phyloP scores from a whole-genome alignment of 2,797 vertebrate species.

The Clangula hyemalis region DNA sequence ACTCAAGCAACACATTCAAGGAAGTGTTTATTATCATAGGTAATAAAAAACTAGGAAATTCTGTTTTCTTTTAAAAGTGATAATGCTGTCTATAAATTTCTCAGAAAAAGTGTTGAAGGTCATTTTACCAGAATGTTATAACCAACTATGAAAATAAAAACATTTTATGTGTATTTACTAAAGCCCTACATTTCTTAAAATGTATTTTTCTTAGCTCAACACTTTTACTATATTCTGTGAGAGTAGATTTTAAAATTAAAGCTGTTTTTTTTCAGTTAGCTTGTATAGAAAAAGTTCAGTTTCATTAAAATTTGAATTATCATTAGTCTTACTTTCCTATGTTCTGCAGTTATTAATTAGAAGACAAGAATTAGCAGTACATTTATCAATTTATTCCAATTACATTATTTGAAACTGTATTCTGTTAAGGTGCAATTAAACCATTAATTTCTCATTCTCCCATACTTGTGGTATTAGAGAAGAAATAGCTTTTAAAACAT shows the following conservation, averaged over 20 bases:
- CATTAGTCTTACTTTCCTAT: background rate
- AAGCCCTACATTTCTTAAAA: background rate
- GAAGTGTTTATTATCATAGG: constrained; percentile 51
- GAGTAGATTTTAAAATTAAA: background rate
- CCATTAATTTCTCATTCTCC: background rate
- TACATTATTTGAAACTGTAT: background rate
- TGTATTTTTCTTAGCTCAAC: background rate
- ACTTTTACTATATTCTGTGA: background rate
- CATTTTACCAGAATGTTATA: background rate
- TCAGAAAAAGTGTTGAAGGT: constrained; percentile 7
- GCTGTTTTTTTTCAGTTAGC: background rate
- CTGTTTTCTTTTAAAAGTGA: constrained; percentile 55
- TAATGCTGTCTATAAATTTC: constrained; percentile 39
- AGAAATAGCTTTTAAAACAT: background rate
- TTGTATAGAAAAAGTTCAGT: background rate
- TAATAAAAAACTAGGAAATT: constrained; percentile 49
- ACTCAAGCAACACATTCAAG: constrained; percentile 22
- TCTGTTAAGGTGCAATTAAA: background rate
- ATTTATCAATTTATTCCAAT: background rate
- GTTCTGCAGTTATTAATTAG: background rate
- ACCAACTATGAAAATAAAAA: background rate
- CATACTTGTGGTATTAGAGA: background rate
- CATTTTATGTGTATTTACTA: background rate
- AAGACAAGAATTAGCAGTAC: background rate
- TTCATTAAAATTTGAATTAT: background rate